A percentile compares a stretch with the other conserved stretches of the same genome.
phyloP scores from a whole-genome alignment of 2,113 vertebrate genomes.

The Thermophis baileyi region DNA sequence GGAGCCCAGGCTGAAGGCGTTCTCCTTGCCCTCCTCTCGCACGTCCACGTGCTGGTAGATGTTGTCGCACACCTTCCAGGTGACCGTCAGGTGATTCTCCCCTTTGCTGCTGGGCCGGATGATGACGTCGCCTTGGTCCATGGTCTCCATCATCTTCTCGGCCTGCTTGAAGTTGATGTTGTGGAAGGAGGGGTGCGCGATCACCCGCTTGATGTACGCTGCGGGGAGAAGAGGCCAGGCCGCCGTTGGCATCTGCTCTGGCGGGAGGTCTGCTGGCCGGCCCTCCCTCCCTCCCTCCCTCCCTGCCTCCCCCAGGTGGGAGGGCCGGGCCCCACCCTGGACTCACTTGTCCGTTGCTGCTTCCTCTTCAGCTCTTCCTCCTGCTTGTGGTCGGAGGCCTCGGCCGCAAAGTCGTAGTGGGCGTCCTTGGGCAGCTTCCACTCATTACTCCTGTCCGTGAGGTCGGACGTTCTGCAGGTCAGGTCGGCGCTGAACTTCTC shows the following conservation, averaged over 20 bases:
- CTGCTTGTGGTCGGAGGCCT: conserved; percentile 88
- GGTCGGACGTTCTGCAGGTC: conserved; percentile 93
- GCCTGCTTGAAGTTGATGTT: conserved; percentile 99
- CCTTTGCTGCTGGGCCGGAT: conserved; percentile 98
- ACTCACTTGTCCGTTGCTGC: conserved; percentile 93
- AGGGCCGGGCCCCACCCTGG: not conserved
- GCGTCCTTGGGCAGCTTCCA: conserved; percentile 98
- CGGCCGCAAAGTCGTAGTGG: conserved; percentile 93
- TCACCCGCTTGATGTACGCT: conserved; percentile 98
- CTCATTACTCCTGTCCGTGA: conserved; percentile 95
- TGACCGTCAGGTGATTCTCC: conserved; percentile 95
- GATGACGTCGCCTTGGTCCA: conserved; percentile 97
- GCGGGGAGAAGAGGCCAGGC: not conserved
- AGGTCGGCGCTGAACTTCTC: conserved; percentile 97
- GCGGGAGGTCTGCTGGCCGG: fast-evolving
- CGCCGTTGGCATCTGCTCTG: not conserved
- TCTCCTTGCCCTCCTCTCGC: conserved; percentile 96
- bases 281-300: not conserved
- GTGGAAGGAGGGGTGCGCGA: conserved; percentile 98
- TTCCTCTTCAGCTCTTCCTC: conserved; percentile 95
- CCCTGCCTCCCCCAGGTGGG: not conserved
- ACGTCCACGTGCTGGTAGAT: conserved; percentile 97
- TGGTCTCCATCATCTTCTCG: conserved; percentile 98
- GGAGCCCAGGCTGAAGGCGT: conserved; percentile 96
- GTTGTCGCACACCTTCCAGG: conserved; percentile 95